These are phyloP conservation scores for Dendrolimus houi DNA, from an alignment of 2,888 invertebrate genomes.

Conservation along the genomic window DNA sequence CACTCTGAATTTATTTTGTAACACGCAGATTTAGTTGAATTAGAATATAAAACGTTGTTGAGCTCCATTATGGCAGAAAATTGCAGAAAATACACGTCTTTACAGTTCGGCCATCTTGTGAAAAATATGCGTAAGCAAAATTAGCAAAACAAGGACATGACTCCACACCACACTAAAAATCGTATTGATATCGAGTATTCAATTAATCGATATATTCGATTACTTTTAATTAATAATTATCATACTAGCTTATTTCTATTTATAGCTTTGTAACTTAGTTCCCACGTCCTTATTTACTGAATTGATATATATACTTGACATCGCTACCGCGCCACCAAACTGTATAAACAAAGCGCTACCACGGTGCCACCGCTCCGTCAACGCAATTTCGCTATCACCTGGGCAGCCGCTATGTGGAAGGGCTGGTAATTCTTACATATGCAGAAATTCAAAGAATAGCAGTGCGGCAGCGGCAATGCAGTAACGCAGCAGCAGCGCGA, in stretches of 20 bases:
- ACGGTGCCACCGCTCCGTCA: no score
- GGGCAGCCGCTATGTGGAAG: no score
- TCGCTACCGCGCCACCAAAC: background rate
- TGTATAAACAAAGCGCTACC: background rate
- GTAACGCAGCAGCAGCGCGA: no score
- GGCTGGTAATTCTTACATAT: no score
- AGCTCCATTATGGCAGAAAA: slow-evolving; percentile 62
- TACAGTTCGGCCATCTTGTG: slow-evolving; percentile 72
- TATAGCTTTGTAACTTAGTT: background rate
- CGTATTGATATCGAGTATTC: background rate
- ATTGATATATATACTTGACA: background rate
- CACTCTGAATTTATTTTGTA: slow-evolving; percentile 4
- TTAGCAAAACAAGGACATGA: background rate
- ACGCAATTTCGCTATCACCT: no score
- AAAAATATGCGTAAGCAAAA: slow-evolving; percentile 22
- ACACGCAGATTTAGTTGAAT: slow-evolving; percentile 44
- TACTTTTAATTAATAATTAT: background rate
- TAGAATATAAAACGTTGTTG: slow-evolving; percentile 40
- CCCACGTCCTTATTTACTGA: background rate
- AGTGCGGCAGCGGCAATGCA: no score
- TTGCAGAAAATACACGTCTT: slow-evolving; percentile 58
- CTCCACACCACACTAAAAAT: background rate
- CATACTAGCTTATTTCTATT: background rate
- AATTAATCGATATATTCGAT: background rate
- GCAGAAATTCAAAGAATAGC: no score